Percentiles rank a stretch among this genome's conserved stretches.
Conservation (phyloP, 2,888 invertebrate genomes). For the Hypercompe scribonia region DNA sequence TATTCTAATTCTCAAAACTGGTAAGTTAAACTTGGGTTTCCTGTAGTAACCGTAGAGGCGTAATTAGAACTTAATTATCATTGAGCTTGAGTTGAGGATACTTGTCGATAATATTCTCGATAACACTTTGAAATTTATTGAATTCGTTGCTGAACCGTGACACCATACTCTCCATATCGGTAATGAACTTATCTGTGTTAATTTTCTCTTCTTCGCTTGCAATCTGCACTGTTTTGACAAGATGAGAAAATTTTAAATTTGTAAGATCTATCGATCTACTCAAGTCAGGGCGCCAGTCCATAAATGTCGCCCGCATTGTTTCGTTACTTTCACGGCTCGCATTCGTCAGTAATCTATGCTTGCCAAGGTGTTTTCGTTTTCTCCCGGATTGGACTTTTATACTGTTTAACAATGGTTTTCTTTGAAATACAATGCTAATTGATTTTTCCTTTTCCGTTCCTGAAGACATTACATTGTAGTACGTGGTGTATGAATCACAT, state of each 20-base stretch:
- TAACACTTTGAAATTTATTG: constrained; percentile 46
- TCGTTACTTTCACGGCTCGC: constrained; percentile 1
- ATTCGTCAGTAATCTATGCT: constrained; percentile 5
- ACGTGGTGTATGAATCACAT: not conserved
- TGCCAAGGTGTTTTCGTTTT: not conserved
- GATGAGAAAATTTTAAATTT: constrained; percentile 11
- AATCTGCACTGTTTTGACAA: constrained; percentile 19
- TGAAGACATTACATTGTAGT: not conserved
- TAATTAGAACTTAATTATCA: not conserved
- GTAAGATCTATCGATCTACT: constrained; percentile 3
- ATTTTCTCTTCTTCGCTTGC: constrained; percentile 44
- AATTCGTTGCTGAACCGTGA: constrained; percentile 52
- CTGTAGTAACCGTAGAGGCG: not conserved
- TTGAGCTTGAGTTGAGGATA: constrained; percentile 40
- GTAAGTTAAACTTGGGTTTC: not conserved
- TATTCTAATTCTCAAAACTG: not conserved
- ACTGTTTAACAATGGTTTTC: constrained; percentile 14
- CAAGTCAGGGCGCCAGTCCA: constrained; percentile 3
- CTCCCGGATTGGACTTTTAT: not conserved
- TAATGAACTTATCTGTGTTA: constrained; percentile 58
- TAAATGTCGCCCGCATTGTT: not conserved
- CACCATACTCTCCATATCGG: constrained; percentile 57
- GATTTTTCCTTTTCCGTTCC: constrained; percentile 32
- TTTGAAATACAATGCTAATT: constrained; percentile 48
- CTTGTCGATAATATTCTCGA: constrained; percentile 51